These are phyloP conservation scores for Stenoptilia bipunctidactyla DNA, from an alignment of 2,888 invertebrate species.

Conservation along the genomic window DNA sequence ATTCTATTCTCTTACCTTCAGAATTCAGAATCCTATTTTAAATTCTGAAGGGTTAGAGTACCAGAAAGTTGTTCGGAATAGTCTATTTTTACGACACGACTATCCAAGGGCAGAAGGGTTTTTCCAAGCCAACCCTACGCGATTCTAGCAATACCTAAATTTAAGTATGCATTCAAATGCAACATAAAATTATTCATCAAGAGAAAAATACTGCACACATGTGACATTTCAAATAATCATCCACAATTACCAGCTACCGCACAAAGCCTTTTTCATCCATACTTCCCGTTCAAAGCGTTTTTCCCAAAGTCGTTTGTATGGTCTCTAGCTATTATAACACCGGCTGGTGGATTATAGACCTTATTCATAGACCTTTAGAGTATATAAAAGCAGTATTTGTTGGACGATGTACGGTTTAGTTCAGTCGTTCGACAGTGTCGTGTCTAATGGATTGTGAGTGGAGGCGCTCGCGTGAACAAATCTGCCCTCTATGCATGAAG, in stretches of 20 bases:
- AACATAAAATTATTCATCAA: no score
- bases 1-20: no score
- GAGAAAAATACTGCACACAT: no score
- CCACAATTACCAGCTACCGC: background rate
- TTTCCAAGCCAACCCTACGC: no score
- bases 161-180: no score
- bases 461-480: constrained; percentile 37
- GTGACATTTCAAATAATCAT: background rate
- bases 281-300: background rate
- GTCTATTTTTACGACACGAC: no score
- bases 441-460: constrained; percentile 47
- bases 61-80: no score
- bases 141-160: no score
- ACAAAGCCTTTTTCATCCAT: background rate
- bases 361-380: background rate
- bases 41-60: no score
- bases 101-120: no score
- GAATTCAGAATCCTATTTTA: no score
- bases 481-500: constrained; percentile 19
- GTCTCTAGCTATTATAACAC: background rate
- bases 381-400: background rate
- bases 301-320: background rate
- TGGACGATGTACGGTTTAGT: constrained; percentile 25
- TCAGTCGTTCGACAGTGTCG: constrained; percentile 36
- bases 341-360: background rate